These are phyloP conservation scores for human (Homo sapiens) DNA, from an alignment of 2,113 vertebrate species.

Conservation along the genomic window GRCh38 chr2:241878501-241879000, in stretches of 20 bases:
- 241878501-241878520: not conserved
- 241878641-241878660: fast-evolving
- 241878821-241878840: too few species aligned
- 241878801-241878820: fast-evolving
- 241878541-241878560: not conserved
- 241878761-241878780: too few species aligned
- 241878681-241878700: fast-evolving
- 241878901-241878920: too few species aligned
- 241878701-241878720: too few species aligned
- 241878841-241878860: too few species aligned
- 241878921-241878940: too few species aligned
- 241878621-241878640: fast-evolving
- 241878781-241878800: too few species aligned
- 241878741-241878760: too few species aligned
- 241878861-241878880: too few species aligned
- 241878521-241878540: not conserved
- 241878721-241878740: not conserved
- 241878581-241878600: fast-evolving
- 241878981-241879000: not conserved
- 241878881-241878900: too few species aligned
- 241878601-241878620: fast-evolving
- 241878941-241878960: not conserved
- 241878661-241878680: fast-evolving
- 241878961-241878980: not conserved
- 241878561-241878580: not conserved